Base-by-base conservation (phyloP, 2,888 invertebrate genomes). In the Corythucha ciliata region DNA sequence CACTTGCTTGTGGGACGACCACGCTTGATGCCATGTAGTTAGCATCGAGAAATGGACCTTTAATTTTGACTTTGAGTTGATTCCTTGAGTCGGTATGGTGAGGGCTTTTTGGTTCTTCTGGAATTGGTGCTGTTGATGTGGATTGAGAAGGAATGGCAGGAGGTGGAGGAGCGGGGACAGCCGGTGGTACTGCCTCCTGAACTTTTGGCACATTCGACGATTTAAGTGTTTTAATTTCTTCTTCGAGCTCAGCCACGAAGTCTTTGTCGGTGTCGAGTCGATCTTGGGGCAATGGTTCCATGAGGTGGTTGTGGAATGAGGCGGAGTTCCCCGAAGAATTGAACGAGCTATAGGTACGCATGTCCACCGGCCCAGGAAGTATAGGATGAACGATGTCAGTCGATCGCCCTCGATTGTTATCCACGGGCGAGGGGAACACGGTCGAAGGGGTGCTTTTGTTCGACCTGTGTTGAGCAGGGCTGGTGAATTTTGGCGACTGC, bases 21-120 rank as follows among this genome's bases (percentile, higher is more conserved):
- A n/a, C n/a, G 0, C 76, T 73, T 48, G 78, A 75, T 2, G 80
- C 74, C 29, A 81, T 69, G 54, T 74, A 84, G 64, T 83, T 86
- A 0, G 74, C 79, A 62, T 88, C 86, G 55, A 86, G 75, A 62
- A 85, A 80, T 1, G 90, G 90, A 3, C 89, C 90, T 67, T 91
- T 90, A 57, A 90, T 90, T 69, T 91, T 91, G 0, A 91, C 81
- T 66, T 90, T 90, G 4, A 91, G 70, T 65, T 89, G 89, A 68
- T 88, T 88, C 25, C 88, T 74, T 0, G 87, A 83, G 68, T 88
- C 87, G 1, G 80, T 80, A 1, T 86, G 69, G 1, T 84, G 81
- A 1, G 83, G 82, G 65, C 32, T 71, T 71, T 20, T 71, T 68
- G 14, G 71, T 68, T 56, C 51, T 34, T 53, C 56, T 2, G 37